Conservation (phyloP, 2,888 invertebrate genomes). For the Leptinotarsa haldemani region DNA sequence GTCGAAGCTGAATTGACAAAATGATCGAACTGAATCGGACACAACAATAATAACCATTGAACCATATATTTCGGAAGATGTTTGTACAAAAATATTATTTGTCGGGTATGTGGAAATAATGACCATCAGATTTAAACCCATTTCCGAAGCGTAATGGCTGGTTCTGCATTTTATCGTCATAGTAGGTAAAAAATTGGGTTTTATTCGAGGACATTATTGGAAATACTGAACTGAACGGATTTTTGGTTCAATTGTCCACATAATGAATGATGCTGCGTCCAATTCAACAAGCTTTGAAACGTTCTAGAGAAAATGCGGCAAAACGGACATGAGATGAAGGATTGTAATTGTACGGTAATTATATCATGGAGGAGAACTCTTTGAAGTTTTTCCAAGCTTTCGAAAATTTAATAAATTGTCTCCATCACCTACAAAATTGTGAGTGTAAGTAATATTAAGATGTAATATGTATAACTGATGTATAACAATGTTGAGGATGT, state of each 20-base stretch:
- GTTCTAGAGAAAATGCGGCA: neutral
- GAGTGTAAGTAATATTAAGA: too few species aligned
- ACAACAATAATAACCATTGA: neutral
- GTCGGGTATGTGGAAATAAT: neutral
- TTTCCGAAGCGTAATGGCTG: conserved; percentile 28
- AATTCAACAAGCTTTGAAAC: conserved; percentile 2
- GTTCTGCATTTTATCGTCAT: conserved; percentile 38
- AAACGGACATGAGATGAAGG: too few species aligned
- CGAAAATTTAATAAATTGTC: too few species aligned
- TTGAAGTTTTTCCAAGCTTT: too few species aligned
- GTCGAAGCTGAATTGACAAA: neutral
- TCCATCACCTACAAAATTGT: too few species aligned
- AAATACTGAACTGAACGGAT: conserved; percentile 17
- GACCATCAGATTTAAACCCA: conserved; percentile 5
- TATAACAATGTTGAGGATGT: too few species aligned
- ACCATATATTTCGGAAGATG: neutral
- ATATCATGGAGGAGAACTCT: too few species aligned
- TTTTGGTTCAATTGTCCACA: conserved; percentile 20
- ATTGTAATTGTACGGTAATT: too few species aligned
- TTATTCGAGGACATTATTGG: conserved; percentile 15
- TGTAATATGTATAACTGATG: too few species aligned
- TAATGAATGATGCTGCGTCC: conserved; percentile 13
- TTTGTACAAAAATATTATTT: neutral
- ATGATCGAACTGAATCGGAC: neutral
- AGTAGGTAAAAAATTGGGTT: conserved; percentile 29